phyloP scores from a whole-genome alignment of 2,113 vertebrate species.

The Syngnathus scovelli region DNA sequence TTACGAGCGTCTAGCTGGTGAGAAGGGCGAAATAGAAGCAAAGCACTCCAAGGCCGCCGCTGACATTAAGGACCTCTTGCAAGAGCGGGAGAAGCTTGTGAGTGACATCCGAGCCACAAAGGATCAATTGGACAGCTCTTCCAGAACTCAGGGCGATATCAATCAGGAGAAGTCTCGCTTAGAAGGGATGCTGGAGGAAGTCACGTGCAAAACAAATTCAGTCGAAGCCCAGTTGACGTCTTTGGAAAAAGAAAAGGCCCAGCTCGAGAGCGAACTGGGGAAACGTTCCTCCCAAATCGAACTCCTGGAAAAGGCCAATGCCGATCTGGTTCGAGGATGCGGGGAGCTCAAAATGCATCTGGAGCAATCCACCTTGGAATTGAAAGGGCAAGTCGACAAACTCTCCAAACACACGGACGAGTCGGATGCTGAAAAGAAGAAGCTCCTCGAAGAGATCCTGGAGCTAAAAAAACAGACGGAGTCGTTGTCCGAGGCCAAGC shows the following conservation, averaged over 20 bases:
- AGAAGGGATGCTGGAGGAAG: constrained; percentile 66
- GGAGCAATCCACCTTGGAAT: constrained; percentile 50
- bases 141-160: constrained; percentile 63
- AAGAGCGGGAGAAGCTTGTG: constrained; percentile 70
- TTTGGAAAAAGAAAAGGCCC: constrained; percentile 57
- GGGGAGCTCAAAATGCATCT: constrained; percentile 63
- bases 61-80: constrained; percentile 54
- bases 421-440: constrained; percentile 61
- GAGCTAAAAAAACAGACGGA: constrained; percentile 66
- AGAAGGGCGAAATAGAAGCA: constrained; percentile 69
- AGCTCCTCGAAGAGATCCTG: constrained; percentile 47
- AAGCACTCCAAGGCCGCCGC: constrained; percentile 65
- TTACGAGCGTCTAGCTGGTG: constrained; percentile 58
- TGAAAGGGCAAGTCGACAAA: constrained; percentile 62
- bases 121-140: constrained; percentile 66
- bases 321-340: constrained; percentile 64
- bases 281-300: constrained; percentile 63
- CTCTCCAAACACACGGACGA: constrained; percentile 57
- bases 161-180: constrained; percentile 65
- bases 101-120: constrained; percentile 60
- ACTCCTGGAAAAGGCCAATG: constrained; percentile 61
- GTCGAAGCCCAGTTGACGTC: constrained; percentile 61
- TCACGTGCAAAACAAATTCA: constrained; percentile 47
- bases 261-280: constrained; percentile 66
- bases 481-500: constrained; percentile 63